phyloP scores from a whole-genome alignment of 30 jellyfish, hydroid and myxozoan genomes.

The Pseudorhiza aurosa region DNA sequence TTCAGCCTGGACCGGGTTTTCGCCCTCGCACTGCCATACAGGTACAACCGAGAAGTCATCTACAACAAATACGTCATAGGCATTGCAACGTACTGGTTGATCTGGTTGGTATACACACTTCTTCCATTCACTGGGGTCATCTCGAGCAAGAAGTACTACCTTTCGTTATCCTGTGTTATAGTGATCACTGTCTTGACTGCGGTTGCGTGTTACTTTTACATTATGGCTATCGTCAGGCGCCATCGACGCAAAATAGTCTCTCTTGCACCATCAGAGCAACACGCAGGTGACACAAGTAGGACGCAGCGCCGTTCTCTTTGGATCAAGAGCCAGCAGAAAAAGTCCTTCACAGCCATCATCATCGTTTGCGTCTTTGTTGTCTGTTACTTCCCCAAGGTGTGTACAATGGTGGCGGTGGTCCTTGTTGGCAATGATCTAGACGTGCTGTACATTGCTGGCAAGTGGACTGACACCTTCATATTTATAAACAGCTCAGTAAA shows the following conservation, averaged over 20 bases:
- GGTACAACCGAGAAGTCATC: constrained; percentile 3
- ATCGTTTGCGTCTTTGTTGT: background rate
- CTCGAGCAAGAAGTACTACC: background rate
- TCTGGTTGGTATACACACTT: constrained; percentile 18
- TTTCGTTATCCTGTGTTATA: constrained; percentile 19
- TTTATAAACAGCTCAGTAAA: constrained; percentile 40
- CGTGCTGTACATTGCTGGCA: constrained; percentile 10
- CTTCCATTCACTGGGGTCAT: constrained; percentile 25
- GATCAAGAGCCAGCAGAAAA: background rate
- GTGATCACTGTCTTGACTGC: background rate
- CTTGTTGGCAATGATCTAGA: background rate
- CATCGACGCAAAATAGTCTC: background rate
- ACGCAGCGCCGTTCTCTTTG: background rate
- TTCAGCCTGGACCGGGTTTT: constrained; percentile 30
- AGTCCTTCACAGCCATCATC: constrained; percentile 1
- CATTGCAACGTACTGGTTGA: constrained; percentile 2
- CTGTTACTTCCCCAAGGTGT: constrained; percentile 20
- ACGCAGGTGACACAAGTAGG: background rate
- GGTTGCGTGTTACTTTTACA: constrained; percentile 8
- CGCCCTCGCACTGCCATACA: constrained; percentile 31
- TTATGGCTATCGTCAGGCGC: background rate
- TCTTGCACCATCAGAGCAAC: background rate
- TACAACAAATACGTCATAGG: background rate
- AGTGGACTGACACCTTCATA: constrained; percentile 13
- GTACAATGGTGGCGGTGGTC: background rate